These are phyloP conservation scores for Lichenostomus cassidix DNA, from an alignment of 2,113 vertebrate species.

Conservation along the genomic window DNA sequence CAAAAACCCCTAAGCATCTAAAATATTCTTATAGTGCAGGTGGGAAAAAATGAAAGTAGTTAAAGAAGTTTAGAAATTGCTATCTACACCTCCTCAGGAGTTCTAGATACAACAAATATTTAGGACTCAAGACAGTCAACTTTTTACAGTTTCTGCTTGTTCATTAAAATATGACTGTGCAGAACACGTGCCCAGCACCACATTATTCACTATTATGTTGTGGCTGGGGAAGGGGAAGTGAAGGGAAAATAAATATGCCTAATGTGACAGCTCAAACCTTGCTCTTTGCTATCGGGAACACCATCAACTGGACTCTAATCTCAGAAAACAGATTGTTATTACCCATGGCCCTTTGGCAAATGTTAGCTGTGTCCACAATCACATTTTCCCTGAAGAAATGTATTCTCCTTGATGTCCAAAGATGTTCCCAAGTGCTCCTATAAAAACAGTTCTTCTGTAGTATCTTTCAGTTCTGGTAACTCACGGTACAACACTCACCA, in stretches of 20 bases:
- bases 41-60: not conserved
- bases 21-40: not conserved
- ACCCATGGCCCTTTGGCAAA: not conserved
- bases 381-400: not conserved
- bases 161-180: not conserved
- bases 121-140: not conserved
- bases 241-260: not conserved
- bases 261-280: not conserved
- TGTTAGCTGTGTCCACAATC: not conserved
- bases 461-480: not conserved
- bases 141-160: not conserved
- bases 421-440: not conserved
- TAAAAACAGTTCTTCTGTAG: not conserved
- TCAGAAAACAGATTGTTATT: not conserved
- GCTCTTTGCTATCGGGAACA: not conserved
- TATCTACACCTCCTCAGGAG: not conserved
- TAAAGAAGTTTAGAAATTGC: not conserved
- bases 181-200: not conserved
- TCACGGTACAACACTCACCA: not conserved
- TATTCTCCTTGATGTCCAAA: not conserved
- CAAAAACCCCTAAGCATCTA: not conserved
- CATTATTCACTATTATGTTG: not conserved
- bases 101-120: not conserved
- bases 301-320: not conserved
- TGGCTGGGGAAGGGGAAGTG: not conserved